Conservation (phyloP, 2,797 vertebrate genomes). For the Synanceia verrucosa region DNA sequence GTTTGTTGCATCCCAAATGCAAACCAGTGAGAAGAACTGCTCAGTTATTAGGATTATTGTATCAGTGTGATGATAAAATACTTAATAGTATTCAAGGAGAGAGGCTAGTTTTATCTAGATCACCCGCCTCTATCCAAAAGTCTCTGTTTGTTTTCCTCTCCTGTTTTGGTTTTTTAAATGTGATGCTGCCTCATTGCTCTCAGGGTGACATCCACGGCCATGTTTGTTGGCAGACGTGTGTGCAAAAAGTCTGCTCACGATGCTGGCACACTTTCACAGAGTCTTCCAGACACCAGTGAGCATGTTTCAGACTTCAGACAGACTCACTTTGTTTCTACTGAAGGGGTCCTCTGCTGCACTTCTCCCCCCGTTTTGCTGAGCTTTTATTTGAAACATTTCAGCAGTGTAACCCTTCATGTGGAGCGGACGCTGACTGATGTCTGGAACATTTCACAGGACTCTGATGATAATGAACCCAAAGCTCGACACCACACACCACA, state of each 20-base stretch:
- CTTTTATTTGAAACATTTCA: slow-evolving; percentile 15
- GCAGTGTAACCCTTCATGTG: background rate
- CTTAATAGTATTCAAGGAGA: background rate
- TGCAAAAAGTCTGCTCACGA: background rate
- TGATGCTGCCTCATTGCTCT: slow-evolving; percentile 1
- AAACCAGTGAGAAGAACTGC: background rate
- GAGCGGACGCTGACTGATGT: slow-evolving; percentile 7
- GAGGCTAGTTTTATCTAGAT: background rate
- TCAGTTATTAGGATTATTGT: background rate
- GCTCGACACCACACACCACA: background rate
- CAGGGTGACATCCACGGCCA: background rate
- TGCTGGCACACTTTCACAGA: slow-evolving; percentile 2
- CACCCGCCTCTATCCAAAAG: background rate
- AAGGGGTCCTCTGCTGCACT: background rate
- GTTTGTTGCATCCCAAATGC: background rate
- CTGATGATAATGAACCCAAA: background rate
- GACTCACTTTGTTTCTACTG: background rate
- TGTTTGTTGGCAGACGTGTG: background rate
- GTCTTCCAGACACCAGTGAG: background rate
- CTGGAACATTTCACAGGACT: background rate
- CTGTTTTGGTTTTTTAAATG: background rate
- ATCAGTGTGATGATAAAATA: too few species aligned
- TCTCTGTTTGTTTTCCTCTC: background rate
- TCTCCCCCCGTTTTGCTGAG: background rate
- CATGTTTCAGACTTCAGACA: slow-evolving; percentile 2